Conservation (phyloP, 2,797 vertebrate genomes). For the Cynodonichthys magdalenae region DNA sequence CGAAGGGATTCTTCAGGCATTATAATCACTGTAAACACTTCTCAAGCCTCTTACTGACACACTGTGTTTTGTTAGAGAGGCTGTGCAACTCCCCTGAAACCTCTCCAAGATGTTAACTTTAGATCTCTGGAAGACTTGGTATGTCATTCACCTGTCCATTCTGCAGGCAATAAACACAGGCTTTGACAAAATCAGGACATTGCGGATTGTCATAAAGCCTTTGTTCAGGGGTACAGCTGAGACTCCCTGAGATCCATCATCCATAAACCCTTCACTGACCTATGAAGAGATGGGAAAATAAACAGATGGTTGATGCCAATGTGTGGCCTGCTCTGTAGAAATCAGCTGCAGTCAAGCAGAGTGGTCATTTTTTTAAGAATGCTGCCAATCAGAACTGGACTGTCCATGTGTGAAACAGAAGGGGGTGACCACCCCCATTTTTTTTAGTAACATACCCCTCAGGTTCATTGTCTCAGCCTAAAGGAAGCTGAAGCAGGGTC, state of each 20-base stretch:
- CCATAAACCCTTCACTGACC: conserved; percentile 34
- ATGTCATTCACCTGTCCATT: conserved; percentile 21
- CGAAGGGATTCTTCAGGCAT: background rate
- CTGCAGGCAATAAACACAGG: conserved; percentile 34
- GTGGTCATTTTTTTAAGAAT: conserved; percentile 39
- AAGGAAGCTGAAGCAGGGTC: conserved; percentile 16
- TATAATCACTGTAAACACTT: background rate
- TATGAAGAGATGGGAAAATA: conserved; percentile 43
- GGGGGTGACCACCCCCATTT: background rate
- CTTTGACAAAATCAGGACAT: conserved; percentile 55
- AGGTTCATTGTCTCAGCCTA: conserved; percentile 13
- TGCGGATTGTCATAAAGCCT: conserved; percentile 55
- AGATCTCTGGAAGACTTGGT: conserved; percentile 8
- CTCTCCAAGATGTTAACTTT: background rate
- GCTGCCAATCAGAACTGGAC: conserved; percentile 18
- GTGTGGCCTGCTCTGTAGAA: conserved; percentile 22
- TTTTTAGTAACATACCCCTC: conserved; percentile 7
- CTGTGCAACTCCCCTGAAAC: background rate
- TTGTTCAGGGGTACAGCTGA: conserved; percentile 57
- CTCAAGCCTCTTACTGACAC: background rate
- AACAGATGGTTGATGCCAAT: conserved; percentile 38
- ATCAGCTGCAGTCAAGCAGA: conserved; percentile 35
- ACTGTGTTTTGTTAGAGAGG: background rate
- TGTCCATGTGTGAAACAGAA: conserved; percentile 47
- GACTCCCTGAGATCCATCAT: conserved; percentile 49